Percentiles rank a stretch among this genome's conserved stretches.
phyloP scores from a whole-genome alignment of 2,113 vertebrate genomes.

The Sorex fumeus region DNA sequence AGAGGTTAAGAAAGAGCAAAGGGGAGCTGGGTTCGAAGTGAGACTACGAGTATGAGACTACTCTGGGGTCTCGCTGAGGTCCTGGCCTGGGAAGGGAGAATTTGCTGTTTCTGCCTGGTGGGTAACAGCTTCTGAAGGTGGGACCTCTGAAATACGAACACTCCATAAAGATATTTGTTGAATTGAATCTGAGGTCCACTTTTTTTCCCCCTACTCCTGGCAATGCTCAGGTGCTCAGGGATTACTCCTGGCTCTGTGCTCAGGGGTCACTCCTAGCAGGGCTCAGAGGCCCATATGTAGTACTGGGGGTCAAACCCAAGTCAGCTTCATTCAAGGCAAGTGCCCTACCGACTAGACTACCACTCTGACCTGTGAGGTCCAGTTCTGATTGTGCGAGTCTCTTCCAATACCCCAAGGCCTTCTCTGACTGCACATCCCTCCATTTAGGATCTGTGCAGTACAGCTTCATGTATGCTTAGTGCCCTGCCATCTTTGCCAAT shows the following conservation, averaged over 20 bases:
- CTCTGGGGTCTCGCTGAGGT: neutral
- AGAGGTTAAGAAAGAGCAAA: neutral
- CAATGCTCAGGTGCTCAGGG: no score
- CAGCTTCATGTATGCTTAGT: neutral
- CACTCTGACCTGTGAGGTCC: neutral
- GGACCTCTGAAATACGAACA: constrained; percentile 2
- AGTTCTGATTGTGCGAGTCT: neutral
- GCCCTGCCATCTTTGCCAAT: neutral
- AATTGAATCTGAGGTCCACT: no score
- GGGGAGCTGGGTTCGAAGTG: neutral
- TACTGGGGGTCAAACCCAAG: no score
- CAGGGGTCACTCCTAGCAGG: no score
- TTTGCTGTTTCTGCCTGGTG: neutral
- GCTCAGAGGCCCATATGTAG: no score
- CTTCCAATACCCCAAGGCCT: constrained; percentile 8
- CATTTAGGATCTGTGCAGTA: neutral
- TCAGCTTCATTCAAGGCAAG: no score
- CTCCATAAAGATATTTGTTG: neutral
- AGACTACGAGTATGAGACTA: no score
- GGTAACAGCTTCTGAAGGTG: constrained; percentile 5
- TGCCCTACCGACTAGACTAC: no score
- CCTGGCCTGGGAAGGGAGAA: neutral
- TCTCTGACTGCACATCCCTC: neutral
- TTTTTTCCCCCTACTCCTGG: no score
- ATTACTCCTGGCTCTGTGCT: no score